These are phyloP conservation scores for Abscondita cerata DNA, from an alignment of 2,888 invertebrate species.

Conservation along the genomic window DNA sequence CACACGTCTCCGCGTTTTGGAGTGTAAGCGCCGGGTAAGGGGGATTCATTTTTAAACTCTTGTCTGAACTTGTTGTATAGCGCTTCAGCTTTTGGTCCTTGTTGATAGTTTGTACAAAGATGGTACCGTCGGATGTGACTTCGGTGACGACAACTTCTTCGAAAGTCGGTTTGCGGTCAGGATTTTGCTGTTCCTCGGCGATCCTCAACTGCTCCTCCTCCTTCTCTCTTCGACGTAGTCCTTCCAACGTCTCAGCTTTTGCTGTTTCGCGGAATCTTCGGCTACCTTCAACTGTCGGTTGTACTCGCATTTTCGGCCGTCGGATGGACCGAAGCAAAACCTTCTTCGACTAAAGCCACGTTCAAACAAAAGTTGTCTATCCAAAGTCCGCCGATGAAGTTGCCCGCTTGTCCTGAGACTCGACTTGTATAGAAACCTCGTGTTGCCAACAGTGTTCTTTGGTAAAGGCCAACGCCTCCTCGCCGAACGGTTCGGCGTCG, in stretches of 20 bases:
- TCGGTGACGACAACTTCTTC: constrained; percentile 90
- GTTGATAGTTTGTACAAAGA: constrained; percentile 90
- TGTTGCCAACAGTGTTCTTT: constrained; percentile 89
- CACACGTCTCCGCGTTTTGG: constrained; percentile 88
- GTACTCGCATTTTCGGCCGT: constrained; percentile 91
- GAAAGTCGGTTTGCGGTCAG: constrained; percentile 82
- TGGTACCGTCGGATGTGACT: constrained; percentile 78
- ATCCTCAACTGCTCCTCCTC: constrained; percentile 64
- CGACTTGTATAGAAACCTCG: constrained; percentile 88
- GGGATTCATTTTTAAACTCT: constrained; percentile 85
- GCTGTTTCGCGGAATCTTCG: constrained; percentile 87
- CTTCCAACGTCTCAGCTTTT: constrained; percentile 77
- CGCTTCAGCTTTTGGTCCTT: constrained; percentile 84
- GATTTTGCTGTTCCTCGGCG: constrained; percentile 64
- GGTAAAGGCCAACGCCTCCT: constrained; percentile 91
- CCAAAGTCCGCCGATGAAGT: constrained; percentile 97
- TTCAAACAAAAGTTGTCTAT: constrained; percentile 89
- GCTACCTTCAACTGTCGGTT: constrained; percentile 81
- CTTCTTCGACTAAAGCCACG: constrained; percentile 88
- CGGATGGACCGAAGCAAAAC: constrained; percentile 90
- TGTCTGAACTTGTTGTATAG: constrained; percentile 87
- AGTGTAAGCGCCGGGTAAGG: constrained; percentile 84
- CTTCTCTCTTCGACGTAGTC: constrained; percentile 77
- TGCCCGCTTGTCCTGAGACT: constrained; percentile 95
- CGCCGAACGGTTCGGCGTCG: constrained; percentile 90